Conservation (phyloP, 2,797 vertebrate genomes). For the Aplochiton taeniatus region DNA sequence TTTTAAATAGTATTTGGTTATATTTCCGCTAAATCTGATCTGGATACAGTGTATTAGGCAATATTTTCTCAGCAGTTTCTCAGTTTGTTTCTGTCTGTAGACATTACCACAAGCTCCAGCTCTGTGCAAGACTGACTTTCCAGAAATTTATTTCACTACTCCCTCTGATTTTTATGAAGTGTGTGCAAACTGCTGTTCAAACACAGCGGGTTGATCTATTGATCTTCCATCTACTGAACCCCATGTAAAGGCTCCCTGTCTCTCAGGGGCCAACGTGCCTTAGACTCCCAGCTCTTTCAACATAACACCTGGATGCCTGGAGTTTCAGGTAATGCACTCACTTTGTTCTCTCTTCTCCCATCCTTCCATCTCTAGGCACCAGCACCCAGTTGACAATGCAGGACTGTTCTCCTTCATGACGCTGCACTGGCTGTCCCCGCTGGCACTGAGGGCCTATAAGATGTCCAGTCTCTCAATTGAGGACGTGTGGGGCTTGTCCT, state of each 20-base stretch:
- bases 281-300: conserved; percentile 22
- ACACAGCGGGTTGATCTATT: conserved; percentile 65
- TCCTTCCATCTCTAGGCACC: conserved; percentile 69
- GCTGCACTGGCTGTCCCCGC: conserved; percentile 80
- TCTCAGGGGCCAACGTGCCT: conserved; percentile 27
- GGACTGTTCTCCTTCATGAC: conserved; percentile 86
- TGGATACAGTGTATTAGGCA: too few relatives aligned
- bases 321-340: conserved; percentile 45
- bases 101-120: too few relatives aligned
- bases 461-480: conserved; percentile 69
- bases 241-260: conserved; percentile 50
- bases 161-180: conserved; percentile 70
- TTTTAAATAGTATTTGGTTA: too few relatives aligned
- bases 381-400: conserved; percentile 84
- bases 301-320: conserved; percentile 50
- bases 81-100: too few relatives aligned
- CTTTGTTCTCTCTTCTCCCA: conserved; percentile 24
- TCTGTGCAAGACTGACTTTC: not conserved
- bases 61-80: too few relatives aligned
- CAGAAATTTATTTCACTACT: conserved; percentile 51
- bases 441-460: conserved; percentile 77
- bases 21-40: too few relatives aligned
- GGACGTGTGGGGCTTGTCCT: conserved; percentile 81
- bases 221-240: conserved; percentile 23
- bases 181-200: conserved; percentile 75